Evolutionary conservation across 2,113 vertebrate genomes (phyloP).

Genomic region (Eulemur macaco): DNA sequence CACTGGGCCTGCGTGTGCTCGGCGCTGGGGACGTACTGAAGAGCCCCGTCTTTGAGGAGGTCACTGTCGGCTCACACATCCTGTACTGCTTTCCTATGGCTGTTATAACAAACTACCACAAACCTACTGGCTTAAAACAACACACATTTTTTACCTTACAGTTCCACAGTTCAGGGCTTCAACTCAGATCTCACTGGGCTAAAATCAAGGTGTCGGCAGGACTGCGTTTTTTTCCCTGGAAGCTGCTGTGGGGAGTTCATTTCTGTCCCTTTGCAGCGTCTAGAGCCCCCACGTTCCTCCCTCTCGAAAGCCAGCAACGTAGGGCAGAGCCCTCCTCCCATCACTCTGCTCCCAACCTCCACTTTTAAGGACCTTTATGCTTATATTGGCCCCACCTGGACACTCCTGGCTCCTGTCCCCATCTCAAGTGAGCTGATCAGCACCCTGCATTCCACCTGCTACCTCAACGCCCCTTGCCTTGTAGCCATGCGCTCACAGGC

Average conservation of each 20-base stretch:
- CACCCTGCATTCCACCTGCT: neutral
- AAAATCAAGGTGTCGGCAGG: neutral
- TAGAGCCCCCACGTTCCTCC: neutral
- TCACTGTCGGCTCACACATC: neutral
- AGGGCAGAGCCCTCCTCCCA: neutral
- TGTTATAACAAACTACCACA: neutral
- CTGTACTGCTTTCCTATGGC: neutral
- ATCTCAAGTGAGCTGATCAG: neutral
- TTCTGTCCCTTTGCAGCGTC: neutral
- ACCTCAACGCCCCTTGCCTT: neutral
- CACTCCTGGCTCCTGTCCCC: neutral
- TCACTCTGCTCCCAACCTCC: neutral
- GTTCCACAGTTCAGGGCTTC: neutral
- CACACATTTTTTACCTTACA: neutral
- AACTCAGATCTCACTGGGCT: neutral
- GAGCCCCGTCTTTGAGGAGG: neutral
- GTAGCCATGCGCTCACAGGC: neutral
- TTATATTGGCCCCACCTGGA: neutral
- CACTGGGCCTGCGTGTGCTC: neutral
- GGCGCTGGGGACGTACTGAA: no score
- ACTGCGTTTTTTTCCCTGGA: neutral
- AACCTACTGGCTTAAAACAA: neutral
- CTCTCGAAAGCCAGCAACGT: neutral
- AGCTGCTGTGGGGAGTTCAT: neutral
- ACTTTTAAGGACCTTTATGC: neutral